phyloP scores from a whole-genome alignment of 37 sponge, comb jelly and placozoan species.

The Crambe crambe region DNA sequence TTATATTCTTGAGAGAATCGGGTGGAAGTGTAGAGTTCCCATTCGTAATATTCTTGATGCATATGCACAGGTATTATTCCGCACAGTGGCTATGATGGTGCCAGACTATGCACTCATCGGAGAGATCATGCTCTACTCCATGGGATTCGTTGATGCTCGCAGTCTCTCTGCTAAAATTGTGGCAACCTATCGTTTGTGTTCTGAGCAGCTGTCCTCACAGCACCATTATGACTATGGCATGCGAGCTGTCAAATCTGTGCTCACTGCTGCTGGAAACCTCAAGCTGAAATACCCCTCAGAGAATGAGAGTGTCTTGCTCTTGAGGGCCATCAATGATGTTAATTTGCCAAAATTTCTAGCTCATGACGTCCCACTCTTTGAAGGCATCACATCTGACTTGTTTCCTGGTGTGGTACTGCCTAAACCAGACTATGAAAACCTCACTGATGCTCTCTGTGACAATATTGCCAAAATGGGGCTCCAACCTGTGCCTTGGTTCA shows the following conservation, averaged over 20 bases:
- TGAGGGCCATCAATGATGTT: conserved; percentile 96
- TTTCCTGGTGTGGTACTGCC: conserved; percentile 94
- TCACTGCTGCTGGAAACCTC: conserved; percentile 97
- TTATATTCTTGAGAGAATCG: background rate
- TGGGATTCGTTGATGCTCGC: conserved; percentile 98
- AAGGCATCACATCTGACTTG: conserved; percentile 92
- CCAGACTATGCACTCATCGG: conserved; percentile 98
- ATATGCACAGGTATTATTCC: conserved; percentile 75
- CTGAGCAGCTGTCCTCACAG: conserved; percentile 98
- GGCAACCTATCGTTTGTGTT: conserved; percentile 93
- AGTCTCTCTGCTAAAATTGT: conserved; percentile 96
- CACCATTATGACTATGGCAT: conserved; percentile 99
- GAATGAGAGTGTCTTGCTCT: conserved; percentile 86
- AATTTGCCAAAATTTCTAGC: conserved; percentile 97
- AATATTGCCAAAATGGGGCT: conserved; percentile 83
- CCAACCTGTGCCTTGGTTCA: conserved; percentile 95
- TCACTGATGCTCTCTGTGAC: conserved; percentile 79
- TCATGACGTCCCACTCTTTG: conserved; percentile 95
- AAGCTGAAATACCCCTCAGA: conserved; percentile 93
- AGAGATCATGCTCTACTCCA: conserved; percentile 98
- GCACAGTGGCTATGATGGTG: conserved; percentile 99
- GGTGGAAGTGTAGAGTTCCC: background rate
- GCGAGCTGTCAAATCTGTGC: conserved; percentile 96
- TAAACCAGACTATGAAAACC: conserved; percentile 86
- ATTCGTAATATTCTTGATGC: background rate